phyloP scores from a whole-genome alignment of 2,888 invertebrate genomes.

The Lymantria monacha region DNA sequence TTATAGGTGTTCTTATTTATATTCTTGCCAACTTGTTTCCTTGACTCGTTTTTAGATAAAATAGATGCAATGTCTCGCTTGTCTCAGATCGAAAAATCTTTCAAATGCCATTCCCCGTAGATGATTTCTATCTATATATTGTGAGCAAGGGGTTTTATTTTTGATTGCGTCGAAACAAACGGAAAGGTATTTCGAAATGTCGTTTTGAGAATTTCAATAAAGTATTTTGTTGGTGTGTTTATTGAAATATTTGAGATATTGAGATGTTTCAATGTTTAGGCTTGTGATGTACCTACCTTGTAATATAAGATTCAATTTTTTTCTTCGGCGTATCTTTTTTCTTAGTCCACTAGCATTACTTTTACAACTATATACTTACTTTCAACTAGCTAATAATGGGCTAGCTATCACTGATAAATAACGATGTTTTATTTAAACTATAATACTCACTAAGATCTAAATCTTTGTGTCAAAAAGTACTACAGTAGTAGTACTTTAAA shows the following conservation, averaged over 20 bases:
- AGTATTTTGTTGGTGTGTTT: constrained; percentile 29
- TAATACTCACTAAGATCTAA: no score
- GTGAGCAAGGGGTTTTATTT: constrained; percentile 31
- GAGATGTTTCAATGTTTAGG: constrained; percentile 9
- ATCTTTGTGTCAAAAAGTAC: no score
- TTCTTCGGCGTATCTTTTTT: no score
- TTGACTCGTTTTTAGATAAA: constrained; percentile 55
- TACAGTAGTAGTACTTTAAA: no score
- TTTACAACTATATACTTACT: no score
- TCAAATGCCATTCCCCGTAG: constrained; percentile 27
- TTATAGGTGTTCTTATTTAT: constrained; percentile 44
- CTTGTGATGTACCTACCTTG: neutral
- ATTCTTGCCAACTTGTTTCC: constrained; percentile 47
- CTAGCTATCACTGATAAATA: no score
- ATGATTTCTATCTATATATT: constrained; percentile 29
- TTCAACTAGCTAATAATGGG: no score
- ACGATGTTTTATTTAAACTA: no score
- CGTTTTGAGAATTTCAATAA: constrained; percentile 37
- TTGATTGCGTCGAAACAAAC: constrained; percentile 22
- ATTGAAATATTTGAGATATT: constrained; percentile 26
- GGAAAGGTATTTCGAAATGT: constrained; percentile 27
- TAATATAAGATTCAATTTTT: neutral
- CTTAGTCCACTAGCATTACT: no score
- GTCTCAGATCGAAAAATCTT: constrained; percentile 36
- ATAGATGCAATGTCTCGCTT: constrained; percentile 59